phyloP scores from a whole-genome alignment of 1,140 invertebrate genomes.

The Sogatella furcifera region DNA sequence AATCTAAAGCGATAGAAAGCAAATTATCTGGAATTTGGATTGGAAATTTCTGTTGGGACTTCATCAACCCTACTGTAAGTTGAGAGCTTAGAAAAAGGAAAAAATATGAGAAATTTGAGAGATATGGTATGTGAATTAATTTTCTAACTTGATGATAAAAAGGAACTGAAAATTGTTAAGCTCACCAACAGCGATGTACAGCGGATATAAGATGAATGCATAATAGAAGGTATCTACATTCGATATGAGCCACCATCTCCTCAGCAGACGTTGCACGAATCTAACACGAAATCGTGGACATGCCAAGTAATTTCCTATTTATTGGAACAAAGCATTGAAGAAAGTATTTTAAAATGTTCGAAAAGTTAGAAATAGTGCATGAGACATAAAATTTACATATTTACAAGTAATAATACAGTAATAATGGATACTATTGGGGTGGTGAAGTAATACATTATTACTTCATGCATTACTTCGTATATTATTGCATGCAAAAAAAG shows the following conservation, averaged over 20 bases:
- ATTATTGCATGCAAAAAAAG: too few relatives aligned
- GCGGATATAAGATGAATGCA: constrained; percentile 56
- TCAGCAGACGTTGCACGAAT: constrained; percentile 41
- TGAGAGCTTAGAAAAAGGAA: too few relatives aligned
- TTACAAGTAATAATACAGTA: too few relatives aligned
- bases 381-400: too few relatives aligned
- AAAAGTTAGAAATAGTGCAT: too few relatives aligned
- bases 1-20: constrained; percentile 2
- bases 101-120: too few relatives aligned
- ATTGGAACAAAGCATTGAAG: neutral
- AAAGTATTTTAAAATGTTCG: too few relatives aligned
- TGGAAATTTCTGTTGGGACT: neutral
- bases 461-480: too few relatives aligned
- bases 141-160: neutral
- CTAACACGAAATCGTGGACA: constrained; percentile 40
- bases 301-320: constrained; percentile 37
- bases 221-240: constrained; percentile 62
- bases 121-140: neutral
- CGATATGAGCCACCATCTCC: constrained; percentile 61
- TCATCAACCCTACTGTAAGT: too few relatives aligned
- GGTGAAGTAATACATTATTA: too few relatives aligned
- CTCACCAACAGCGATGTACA: constrained; percentile 53
- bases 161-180: constrained; percentile 4
- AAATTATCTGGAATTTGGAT: neutral
- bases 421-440: too few relatives aligned